These are phyloP conservation scores for Drosophila fulvimacula DNA, from an alignment of 2,888 invertebrate species.

Conservation along the genomic window DNA sequence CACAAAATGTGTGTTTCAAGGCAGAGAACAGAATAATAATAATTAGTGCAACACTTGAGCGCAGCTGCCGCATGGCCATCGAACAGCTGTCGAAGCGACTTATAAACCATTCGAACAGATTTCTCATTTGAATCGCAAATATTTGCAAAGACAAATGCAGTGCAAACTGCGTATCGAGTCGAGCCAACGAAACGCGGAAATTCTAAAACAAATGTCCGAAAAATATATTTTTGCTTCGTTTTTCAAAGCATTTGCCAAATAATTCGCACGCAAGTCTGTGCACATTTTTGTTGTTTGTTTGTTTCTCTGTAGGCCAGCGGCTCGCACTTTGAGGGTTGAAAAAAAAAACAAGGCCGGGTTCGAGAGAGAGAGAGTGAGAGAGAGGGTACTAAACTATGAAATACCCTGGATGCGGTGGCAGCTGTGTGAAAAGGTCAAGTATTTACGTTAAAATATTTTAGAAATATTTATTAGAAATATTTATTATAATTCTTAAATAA, in stretches of 20 bases:
- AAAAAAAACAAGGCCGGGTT: constrained; percentile 14
- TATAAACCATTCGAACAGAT: constrained; percentile 60
- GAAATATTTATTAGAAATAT: too few species aligned
- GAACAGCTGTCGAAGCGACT: constrained; percentile 64
- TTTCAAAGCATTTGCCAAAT: constrained; percentile 81
- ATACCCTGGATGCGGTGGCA: constrained; percentile 24
- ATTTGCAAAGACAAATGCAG: constrained; percentile 72
- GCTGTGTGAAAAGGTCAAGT: background rate
- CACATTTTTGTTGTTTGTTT: constrained; percentile 64
- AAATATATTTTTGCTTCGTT: constrained; percentile 51
- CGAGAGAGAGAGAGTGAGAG: background rate
- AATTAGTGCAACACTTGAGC: constrained; percentile 60
- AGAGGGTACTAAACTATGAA: background rate
- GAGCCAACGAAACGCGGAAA: constrained; percentile 50
- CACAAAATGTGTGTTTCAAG: constrained; percentile 7
- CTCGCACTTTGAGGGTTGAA: constrained; percentile 54
- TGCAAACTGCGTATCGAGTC: constrained; percentile 23
- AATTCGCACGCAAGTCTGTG: constrained; percentile 82
- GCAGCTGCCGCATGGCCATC: constrained; percentile 62
- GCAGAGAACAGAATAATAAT: constrained; percentile 17
- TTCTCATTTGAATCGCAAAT: constrained; percentile 78
- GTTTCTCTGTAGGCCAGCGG: constrained; percentile 1
- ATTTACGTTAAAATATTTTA: background rate
- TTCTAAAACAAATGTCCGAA: constrained; percentile 79
- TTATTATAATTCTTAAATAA: too few species aligned